Conservation (phyloP, 92 coral and sea anemone genomes). For the Parazoanthus atlanticus region DNA sequence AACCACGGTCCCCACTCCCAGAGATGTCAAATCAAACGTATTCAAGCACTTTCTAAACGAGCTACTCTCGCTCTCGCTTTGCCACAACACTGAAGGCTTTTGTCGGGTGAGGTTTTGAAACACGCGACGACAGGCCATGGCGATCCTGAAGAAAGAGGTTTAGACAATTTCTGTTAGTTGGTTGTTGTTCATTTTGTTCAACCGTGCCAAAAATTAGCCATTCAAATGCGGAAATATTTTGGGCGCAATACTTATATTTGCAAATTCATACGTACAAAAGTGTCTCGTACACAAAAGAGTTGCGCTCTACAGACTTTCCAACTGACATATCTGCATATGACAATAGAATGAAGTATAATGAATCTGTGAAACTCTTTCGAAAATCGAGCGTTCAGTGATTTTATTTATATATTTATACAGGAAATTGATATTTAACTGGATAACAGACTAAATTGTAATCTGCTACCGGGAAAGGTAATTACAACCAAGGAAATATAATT, state of each 20-base stretch:
- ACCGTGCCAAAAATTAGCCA: neutral
- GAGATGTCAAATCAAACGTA: conserved; percentile 67
- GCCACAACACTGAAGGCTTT: neutral
- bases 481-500: no score
- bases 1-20: conserved; percentile 77
- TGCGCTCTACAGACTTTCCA: neutral
- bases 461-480: neutral
- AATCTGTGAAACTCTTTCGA: neutral
- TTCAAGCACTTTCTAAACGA: conserved; percentile 53
- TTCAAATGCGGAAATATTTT: neutral
- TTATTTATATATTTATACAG: no score
- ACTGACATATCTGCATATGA: neutral
- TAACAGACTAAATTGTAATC: no score
- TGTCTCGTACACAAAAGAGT: neutral
- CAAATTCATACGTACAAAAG: neutral
- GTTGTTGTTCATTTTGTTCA: neutral
- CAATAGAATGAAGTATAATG: neutral
- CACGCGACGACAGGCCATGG: conserved; percentile 12
- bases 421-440: neutral
- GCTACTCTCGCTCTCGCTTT: conserved; percentile 13
- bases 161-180: neutral
- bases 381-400: neutral
- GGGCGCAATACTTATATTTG: conserved; percentile 5
- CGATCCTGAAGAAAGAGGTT: neutral
- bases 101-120: neutral